phyloP scores from a whole-genome alignment of 2,113 vertebrate species.

The Euleptes europaea region DNA sequence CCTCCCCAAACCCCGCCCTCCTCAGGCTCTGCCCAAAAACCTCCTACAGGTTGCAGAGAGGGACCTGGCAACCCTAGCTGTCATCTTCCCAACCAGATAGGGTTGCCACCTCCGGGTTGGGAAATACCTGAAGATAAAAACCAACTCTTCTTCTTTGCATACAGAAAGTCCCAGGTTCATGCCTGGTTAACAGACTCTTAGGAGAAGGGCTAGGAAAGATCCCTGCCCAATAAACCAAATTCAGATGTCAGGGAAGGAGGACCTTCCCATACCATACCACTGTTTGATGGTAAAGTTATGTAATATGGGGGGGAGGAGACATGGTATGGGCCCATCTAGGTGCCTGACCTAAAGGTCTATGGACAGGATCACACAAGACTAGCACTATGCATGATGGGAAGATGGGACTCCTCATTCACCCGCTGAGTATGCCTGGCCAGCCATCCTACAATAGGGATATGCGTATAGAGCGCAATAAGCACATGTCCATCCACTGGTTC shows the following conservation, averaged over 20 bases:
- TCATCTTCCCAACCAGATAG: no score
- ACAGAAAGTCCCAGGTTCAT: background rate
- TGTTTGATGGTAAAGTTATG: background rate
- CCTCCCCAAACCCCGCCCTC: no score
- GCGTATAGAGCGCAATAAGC: background rate
- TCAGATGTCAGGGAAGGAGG: no score
- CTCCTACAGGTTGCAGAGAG: no score
- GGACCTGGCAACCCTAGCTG: no score
- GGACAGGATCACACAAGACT: background rate
- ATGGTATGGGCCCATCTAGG: no score
- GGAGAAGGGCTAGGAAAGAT: background rate
- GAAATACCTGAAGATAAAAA: no score
- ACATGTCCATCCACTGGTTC: background rate
- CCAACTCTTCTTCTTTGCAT: no score
- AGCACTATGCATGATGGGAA: background rate
- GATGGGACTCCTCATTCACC: background rate
- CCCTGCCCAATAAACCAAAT: background rate
- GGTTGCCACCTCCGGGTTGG: no score
- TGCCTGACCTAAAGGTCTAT: background rate
- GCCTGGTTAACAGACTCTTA: background rate
- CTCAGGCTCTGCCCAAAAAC: no score
- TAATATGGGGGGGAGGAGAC: background rate
- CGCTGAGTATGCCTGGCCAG: background rate
- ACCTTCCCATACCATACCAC: background rate
- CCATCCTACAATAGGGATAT: background rate